Evolutionary conservation across 1,140 invertebrate genomes (phyloP).

Genomic region (Pristionchus pacificus): DNA sequence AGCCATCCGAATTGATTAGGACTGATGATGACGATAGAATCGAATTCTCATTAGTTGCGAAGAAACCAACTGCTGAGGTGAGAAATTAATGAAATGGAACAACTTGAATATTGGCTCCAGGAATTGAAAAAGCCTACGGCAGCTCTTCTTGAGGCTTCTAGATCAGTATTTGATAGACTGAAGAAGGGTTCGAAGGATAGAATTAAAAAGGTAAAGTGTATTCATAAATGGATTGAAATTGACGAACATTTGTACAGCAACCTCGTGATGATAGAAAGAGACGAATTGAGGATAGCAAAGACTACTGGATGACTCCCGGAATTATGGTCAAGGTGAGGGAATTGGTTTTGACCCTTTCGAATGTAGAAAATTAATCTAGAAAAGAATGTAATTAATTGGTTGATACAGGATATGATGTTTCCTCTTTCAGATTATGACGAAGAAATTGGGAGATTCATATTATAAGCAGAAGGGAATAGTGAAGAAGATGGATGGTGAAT

Average conservation of each 20-base stretch:
- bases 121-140: background rate
- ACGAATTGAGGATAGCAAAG: slow-evolving; percentile 69
- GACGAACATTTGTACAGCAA: too few relatives aligned
- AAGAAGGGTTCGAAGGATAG: background rate
- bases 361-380: too few relatives aligned
- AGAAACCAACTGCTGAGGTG: background rate
- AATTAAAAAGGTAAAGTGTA: background rate
- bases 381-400: too few relatives aligned
- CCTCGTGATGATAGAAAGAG: slow-evolving; percentile 72
- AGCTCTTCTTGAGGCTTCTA: background rate
- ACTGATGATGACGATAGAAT: background rate
- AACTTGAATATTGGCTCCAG: background rate
- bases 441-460: slow-evolving; percentile 77
- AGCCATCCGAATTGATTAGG: background rate
- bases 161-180: background rate
- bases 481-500: slow-evolving; percentile 70
- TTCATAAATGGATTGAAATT: background rate
- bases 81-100: too few relatives aligned
- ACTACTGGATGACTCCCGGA: slow-evolving; percentile 71
- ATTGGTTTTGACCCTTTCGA: too few relatives aligned
- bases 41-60: background rate
- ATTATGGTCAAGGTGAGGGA: slow-evolving; percentile 51
- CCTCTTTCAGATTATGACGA: slow-evolving; percentile 68
- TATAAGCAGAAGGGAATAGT: slow-evolving; percentile 84
- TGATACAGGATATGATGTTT: too few relatives aligned